A percentile compares a stretch with the other conserved stretches of the same genome.
Conservation (phyloP, 2,113 vertebrate genomes). For the Chamaetylas fuelleborni region DNA sequence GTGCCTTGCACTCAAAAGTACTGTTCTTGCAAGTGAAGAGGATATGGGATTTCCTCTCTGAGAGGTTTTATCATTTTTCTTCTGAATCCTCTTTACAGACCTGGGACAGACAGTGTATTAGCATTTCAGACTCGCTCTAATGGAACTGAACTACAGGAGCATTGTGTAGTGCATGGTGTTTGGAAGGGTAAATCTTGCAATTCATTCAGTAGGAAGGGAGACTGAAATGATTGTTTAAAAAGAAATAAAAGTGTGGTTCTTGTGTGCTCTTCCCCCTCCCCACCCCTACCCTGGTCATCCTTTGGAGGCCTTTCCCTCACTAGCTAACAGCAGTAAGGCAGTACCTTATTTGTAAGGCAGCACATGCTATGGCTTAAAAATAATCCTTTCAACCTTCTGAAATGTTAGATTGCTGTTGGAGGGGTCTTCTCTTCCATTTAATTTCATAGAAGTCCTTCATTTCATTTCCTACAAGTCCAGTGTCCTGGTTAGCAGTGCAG, state of each 20-base stretch:
- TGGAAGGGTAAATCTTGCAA: not conserved
- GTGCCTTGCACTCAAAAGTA: not conserved
- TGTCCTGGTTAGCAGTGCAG: not conserved
- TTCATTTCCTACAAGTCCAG: not conserved
- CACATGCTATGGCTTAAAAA: not conserved
- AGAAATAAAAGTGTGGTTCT: not conserved
- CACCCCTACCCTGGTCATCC: not conserved
- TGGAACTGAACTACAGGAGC: not conserved
- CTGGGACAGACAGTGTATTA: rapidly evolving
- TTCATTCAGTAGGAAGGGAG: not conserved
- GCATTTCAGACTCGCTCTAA: not conserved
- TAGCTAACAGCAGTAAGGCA: not conserved
- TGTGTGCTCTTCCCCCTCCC: not conserved
- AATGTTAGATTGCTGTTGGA: not conserved
- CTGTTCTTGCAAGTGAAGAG: not conserved
- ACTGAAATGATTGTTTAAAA: not conserved
- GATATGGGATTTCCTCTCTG: not conserved
- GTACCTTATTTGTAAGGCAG: not conserved
- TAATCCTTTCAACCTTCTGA: not conserved
- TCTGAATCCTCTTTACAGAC: not conserved
- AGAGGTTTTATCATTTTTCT: not conserved
- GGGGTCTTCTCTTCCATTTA: not conserved
- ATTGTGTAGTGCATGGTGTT: not conserved
- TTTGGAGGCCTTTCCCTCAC: not conserved
- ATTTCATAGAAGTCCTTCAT: not conserved